Evolutionary conservation across 2,797 vertebrate genomes (phyloP).

Genomic region (Crax fasciolata): DNA sequence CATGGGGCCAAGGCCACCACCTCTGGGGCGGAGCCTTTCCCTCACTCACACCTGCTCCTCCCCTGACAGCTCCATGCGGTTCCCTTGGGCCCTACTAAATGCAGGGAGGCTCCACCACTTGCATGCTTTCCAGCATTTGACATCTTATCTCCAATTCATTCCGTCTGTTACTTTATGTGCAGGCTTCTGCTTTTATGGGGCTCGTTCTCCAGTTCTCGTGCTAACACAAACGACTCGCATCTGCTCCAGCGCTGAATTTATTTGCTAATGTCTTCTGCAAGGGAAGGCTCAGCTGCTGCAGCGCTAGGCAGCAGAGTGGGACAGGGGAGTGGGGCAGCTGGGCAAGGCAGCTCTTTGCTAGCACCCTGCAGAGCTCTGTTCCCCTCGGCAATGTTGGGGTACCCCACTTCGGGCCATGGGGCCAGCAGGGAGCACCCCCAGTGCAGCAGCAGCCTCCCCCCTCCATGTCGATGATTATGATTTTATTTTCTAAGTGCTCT

Average conservation of each 20-base stretch:
- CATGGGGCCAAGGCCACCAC: background rate
- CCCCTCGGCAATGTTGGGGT: background rate
- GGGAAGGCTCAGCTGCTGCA: constrained; percentile 31
- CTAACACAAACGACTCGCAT: constrained; percentile 80
- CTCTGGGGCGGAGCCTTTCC: background rate
- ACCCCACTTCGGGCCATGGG: background rate
- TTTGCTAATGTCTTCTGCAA: constrained; percentile 71
- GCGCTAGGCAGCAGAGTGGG: constrained; percentile 1
- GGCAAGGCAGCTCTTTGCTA: background rate
- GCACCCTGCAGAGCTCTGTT: background rate
- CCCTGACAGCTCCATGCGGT: background rate
- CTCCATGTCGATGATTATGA: constrained; percentile 37
- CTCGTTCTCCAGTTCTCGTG: constrained; percentile 76
- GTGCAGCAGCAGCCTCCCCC: background rate
- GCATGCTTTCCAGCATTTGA: constrained; percentile 50
- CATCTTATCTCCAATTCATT: constrained; percentile 71
- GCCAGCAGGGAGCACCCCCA: background rate
- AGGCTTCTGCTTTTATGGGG: constrained; percentile 75
- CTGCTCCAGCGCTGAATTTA: constrained; percentile 79
- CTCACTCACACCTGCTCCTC: background rate
- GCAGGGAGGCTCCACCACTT: background rate
- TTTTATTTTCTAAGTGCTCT: constrained; percentile 75
- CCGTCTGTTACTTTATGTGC: constrained; percentile 78
- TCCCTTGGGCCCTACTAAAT: background rate
- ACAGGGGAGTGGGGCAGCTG: background rate